Evolutionary conservation across 2,888 invertebrate species (phyloP).

Genomic region (Muscina levida): DNA sequence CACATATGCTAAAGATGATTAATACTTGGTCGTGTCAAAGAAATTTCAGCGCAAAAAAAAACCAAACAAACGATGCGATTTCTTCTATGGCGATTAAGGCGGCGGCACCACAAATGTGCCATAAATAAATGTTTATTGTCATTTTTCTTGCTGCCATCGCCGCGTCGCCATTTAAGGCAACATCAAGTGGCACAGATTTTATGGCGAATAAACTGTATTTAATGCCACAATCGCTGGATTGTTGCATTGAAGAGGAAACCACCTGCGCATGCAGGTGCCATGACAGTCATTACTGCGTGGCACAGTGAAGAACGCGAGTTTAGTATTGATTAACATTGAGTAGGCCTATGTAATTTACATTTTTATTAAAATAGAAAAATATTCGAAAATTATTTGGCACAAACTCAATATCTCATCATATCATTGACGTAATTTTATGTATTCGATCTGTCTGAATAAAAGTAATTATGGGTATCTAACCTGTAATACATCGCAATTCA

Average conservation of each 20-base stretch:
- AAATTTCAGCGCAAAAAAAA: constrained; percentile 52
- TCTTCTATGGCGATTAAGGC: constrained; percentile 39
- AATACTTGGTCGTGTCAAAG: constrained; percentile 51
- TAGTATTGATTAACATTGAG: no score
- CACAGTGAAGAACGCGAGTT: no score
- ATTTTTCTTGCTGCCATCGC: constrained; percentile 29
- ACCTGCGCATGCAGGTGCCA: constrained; percentile 75
- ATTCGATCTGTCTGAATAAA: no score
- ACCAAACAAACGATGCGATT: constrained; percentile 31
- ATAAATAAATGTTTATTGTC: constrained; percentile 31
- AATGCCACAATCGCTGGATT: constrained; percentile 1
- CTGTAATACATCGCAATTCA: no score
- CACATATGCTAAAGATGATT: constrained; percentile 58
- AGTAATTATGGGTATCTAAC: no score
- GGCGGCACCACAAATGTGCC: constrained; percentile 41
- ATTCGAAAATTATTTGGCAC: no score
- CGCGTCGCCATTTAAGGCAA: constrained; percentile 72
- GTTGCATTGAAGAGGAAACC: constrained; percentile 59
- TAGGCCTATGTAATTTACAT: no score
- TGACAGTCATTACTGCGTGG: not conserved
- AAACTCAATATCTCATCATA: no score
- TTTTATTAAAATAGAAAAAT: no score
- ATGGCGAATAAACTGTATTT: constrained; percentile 51
- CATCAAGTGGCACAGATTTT: constrained; percentile 74
- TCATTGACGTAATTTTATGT: no score